Evolutionary conservation across 92 coral and sea anemone species (phyloP), one percentile per base, ranked within the genome.

Genomic region (Porites lobata): DNA sequence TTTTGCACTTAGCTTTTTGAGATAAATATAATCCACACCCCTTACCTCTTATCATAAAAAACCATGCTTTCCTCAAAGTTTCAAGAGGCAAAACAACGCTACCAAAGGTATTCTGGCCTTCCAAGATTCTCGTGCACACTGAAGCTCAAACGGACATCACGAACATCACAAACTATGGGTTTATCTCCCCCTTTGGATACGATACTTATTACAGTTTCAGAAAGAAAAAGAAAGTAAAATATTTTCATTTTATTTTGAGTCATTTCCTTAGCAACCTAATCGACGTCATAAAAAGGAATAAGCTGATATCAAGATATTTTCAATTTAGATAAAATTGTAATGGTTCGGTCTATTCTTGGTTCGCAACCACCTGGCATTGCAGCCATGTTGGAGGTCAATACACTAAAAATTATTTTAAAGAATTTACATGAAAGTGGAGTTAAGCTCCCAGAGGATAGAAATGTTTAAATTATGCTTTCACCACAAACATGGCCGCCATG

Each of bases 241-340:
- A 51, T 17, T 4, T 17, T 14, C 47, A 38, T 18, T 26, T 18
- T 58, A 22, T 22, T 58, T 32, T 58, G 18, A 12, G 56, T 67
- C 10, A 22, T 15, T 77, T 59, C 68, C 81, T n/a, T 76, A 29
- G 81, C 81, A 57, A 77, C 81, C 81, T 15, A 18, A 76, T 9
- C 13, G 81, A 59, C 65, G 68, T 77, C 81, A 38, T 38, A 38
- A 38, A 38, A 38, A 38, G 47, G 47, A 38, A 38, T 38, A 38
- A 38, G 47, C 47, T 38, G 47, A 38, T 38, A 38, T 38, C 5
- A 38, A 38, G 47, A 4, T 38, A 38, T 38, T 38, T 38, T 38
- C 47, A 38, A 38, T 38, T 38, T 38, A 38, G 47, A 38, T 38
- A 38, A 38, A 38, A 38, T 38, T 38, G 47, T 38, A 0, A 38